Evolutionary conservation across 23 tunicate species (phyloP), one percentile per base, ranked within the genome.

Genomic region (Clavelina lepadiformis): DNA sequence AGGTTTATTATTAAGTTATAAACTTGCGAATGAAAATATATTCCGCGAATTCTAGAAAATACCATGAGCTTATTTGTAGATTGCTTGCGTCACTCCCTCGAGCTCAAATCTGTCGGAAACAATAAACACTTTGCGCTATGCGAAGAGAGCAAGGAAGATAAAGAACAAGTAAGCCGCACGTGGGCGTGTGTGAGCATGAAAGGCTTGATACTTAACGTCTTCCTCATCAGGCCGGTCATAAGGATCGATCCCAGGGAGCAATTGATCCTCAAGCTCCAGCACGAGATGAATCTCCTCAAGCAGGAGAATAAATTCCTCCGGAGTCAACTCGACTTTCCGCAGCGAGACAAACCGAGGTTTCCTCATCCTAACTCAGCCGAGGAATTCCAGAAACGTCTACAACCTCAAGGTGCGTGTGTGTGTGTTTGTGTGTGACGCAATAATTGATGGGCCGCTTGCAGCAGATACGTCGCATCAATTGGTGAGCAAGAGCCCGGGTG

Each of bases 1-100:
- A 46, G 0, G 19, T 19, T 19, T 46, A n/a, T n/a, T n/a, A n/a
- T n/a, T n/a, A n/a, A n/a, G n/a, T n/a, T n/a, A n/a, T n/a, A n/a
- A n/a, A n/a, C n/a, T n/a, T n/a, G n/a, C n/a, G n/a, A n/a, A n/a
- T n/a, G n/a, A n/a, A n/a, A n/a, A n/a, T n/a, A n/a, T n/a, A n/a
- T n/a, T n/a, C n/a, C n/a, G n/a, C n/a, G n/a, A n/a, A n/a, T n/a
- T n/a, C n/a, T n/a, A n/a, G n/a, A n/a, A n/a, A n/a, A n/a, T n/a
- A n/a, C n/a, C n/a, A n/a, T n/a, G n/a, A n/a, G n/a, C n/a, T n/a
- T 34, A 51, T 28, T 75, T 70, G 7, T 71, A 86, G 95, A 72
- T 86, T 37, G 95, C 95, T 1, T 86, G 95, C 61, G 77, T 86
- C 35, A 65, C 95, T 1, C 95, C 95, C 22, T 86, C 95, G 2